Base-by-base conservation (phyloP, 2,797 vertebrate genomes). In the Notolabrus celidotus region DNA sequence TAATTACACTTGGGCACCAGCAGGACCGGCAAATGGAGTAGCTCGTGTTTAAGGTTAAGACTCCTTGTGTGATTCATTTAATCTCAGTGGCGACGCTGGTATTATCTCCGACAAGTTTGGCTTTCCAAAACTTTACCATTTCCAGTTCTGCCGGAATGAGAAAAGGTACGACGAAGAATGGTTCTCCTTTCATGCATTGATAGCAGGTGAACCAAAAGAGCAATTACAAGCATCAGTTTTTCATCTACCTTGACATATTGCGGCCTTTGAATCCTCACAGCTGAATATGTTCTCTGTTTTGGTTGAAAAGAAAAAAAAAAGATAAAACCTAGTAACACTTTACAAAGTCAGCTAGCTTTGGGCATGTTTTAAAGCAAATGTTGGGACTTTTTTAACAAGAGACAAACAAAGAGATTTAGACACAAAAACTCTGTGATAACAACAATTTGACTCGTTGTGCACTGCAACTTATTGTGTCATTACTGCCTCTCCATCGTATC, bases 111-210 rank as follows among this genome's bases (percentile, higher is more conserved):
- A 86, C 31, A 69, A 77, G 56, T 74, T 67, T 20, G 57, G 31
- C 59, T 76, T 86, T 81, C 62, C 34, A 71, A 80, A 82, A 83
- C 59, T 88, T 83, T 65, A 77, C 54, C 52, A 51, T 85, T 84
- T 90, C 39, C 45, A 62, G 63, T 77, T 72, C 65, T 71, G 42
- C 50, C 58, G 58, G 54, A 63, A 54, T 71, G 39, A 16, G n/a
- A 80, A 86, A 92, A 89, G 78, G 84, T 87, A 84, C 86, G 39
- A 66, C 34, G 67, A 60, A 71, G 81, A 80, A 80, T 58, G 53
- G 45, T 20, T 70, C 52, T 77, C 23, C 53, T 74, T 73, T 78
- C 62, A 72, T 54, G 73, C 58, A 54, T 38, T 7, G 38, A 83
- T 66, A 23, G 34, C 71, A 79, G 63, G 58, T 73, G 75, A 91